A percentile compares a stretch with the other conserved stretches of the same genome.
Conservation (phyloP, 2,888 invertebrate species). For the Cephus pygmeus region DNA sequence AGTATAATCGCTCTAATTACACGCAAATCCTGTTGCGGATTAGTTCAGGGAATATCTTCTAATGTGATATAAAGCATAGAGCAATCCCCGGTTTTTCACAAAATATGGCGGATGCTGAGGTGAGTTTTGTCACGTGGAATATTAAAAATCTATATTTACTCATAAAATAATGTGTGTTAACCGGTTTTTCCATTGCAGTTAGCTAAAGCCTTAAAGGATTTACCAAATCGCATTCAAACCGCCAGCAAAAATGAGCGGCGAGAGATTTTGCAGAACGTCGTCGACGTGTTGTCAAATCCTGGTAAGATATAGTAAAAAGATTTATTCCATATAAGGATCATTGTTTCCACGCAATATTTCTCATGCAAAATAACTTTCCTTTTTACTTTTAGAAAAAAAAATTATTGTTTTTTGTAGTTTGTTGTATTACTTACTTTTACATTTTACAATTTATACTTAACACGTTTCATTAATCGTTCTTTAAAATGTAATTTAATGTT, state of each 20-base stretch:
- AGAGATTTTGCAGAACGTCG: constrained; percentile 75
- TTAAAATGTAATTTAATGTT: background rate
- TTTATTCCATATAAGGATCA: constrained; percentile 19
- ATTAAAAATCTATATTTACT: constrained; percentile 34
- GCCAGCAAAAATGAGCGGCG: constrained; percentile 78
- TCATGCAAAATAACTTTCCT: constrained; percentile 12
- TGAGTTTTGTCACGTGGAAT: constrained; percentile 69
- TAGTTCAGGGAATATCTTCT: constrained; percentile 9
- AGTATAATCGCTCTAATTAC: background rate
- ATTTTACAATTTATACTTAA: background rate
- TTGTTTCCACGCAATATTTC: constrained; percentile 1
- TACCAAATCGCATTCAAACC: constrained; percentile 79
- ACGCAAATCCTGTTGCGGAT: background rate
- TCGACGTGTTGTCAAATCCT: constrained; percentile 77
- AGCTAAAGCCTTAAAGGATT: constrained; percentile 77
- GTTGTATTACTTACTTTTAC: background rate
- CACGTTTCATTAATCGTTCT: background rate
- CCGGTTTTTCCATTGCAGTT: constrained; percentile 68
- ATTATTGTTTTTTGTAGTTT: background rate
- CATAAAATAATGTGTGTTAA: constrained; percentile 24
- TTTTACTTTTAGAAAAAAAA: background rate
- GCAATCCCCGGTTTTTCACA: constrained; percentile 38
- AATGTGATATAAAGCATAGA: constrained; percentile 1
- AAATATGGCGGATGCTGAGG: constrained; percentile 79
- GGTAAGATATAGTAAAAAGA: constrained; percentile 68